Base-by-base conservation (phyloP, 2,888 invertebrate species). In the Ennomos fuscantarius region DNA sequence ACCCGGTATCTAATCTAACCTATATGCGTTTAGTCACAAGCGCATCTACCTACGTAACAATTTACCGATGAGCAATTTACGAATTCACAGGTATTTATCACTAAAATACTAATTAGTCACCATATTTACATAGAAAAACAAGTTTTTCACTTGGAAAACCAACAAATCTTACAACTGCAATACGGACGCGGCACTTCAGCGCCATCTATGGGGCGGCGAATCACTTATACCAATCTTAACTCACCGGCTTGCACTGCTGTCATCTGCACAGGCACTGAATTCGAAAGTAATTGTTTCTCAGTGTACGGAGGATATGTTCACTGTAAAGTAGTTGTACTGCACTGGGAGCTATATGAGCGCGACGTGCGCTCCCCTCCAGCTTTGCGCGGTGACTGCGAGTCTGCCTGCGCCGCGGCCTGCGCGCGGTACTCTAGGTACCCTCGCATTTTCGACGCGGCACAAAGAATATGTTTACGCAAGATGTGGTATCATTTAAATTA, bases 81-180 rank as follows among this genome's bases (percentile, higher is more conserved):
- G 24, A 24, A 24, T n/a, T n/a, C n/a, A 24, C 24, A 24, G 2
- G 5, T 6, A 24, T 6, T 3, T 15, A 24, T n/a, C 12, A 40
- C 44, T n/a, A 8, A 24, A 13, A 33, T 2, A 44, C 13, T 15
- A 1, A 43, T 10, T 15, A 36, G 37, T 11, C n/a, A n/a, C n/a
- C n/a, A n/a, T n/a, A n/a, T n/a, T 81, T 78, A 81, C 52, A 75
- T 81, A 80, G n/a, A 79, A 68, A 69, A 72, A 73, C 62, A 66
- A 73, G 43, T 68, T 69, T 70, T 64, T 68, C 58, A 40, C 40
- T 47, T 15, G 39, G 61, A 73, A 73, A 78, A 75, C 73, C 75
- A 75, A 77, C 74, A 74, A 74, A 77, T 74, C 76, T 77, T 81
- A 81, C 75, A 79, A 79, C 87, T 86, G 89, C 89, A 89, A 82